Evolutionary conservation across 1,140 invertebrate genomes (phyloP).

Genomic region (Spodoptera litura): DNA sequence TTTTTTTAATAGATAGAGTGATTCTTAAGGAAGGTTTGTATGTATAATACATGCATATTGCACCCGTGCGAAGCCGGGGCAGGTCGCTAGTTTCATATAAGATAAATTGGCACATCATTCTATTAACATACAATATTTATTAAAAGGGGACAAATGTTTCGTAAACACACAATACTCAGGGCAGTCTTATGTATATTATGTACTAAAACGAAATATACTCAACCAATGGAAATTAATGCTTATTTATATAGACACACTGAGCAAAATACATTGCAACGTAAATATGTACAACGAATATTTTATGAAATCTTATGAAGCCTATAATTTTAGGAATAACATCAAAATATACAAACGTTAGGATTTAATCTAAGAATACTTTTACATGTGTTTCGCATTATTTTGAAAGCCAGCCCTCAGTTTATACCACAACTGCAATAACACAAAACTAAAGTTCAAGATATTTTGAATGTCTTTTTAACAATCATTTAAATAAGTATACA

Average conservation of each 20-base stretch:
- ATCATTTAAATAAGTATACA: constrained; percentile 19
- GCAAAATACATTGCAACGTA: background rate
- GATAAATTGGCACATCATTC: constrained; percentile 32
- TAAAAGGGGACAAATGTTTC: constrained; percentile 20
- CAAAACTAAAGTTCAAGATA: constrained; percentile 1
- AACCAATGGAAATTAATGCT: constrained; percentile 7
- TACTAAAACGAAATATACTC: constrained; percentile 10
- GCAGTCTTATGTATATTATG: constrained; percentile 44
- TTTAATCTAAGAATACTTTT: constrained; percentile 10
- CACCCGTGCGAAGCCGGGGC: too few relatives aligned
- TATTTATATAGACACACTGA: background rate
- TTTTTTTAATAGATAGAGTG: too few relatives aligned
- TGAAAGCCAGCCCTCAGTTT: background rate
- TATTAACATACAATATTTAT: constrained; percentile 16
- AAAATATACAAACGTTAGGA: constrained; percentile 2
- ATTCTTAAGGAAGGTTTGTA: too few relatives aligned
- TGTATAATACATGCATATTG: too few relatives aligned
- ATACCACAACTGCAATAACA: background rate
- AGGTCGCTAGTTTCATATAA: background rate
- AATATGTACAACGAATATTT: constrained; percentile 5
- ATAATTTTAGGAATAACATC: background rate
- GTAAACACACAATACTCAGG: constrained; percentile 11
- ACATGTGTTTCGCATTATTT: background rate
- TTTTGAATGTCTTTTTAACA: constrained; percentile 38
- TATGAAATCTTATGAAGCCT: background rate